Evolutionary conservation across 2,797 vertebrate species (phyloP).

Genomic region (Rachycentron canadum): DNA sequence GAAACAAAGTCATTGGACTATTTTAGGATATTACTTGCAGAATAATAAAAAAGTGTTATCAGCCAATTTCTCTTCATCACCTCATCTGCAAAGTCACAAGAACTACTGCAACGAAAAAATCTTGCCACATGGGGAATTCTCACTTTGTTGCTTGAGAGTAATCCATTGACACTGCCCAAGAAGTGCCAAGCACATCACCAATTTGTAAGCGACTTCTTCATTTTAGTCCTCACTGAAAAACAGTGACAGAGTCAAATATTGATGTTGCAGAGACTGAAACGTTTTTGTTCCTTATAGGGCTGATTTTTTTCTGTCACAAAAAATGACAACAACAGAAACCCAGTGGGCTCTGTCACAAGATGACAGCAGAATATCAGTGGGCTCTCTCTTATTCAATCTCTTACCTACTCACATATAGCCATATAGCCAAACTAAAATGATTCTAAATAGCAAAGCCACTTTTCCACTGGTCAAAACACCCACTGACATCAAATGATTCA

Average conservation of each 20-base stretch:
- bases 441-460: too few relatives aligned
- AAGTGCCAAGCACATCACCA: conserved; percentile 10
- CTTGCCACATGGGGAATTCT: not conserved
- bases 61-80: not conserved
- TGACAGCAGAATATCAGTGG: conserved; percentile 53
- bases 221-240: conserved; percentile 41
- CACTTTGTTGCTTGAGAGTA: conserved; percentile 8
- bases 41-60: not conserved
- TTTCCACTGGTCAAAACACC: too few relatives aligned
- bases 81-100: not conserved
- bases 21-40: not conserved
- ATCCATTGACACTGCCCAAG: conserved; percentile 21
- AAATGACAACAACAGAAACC: too few relatives aligned
- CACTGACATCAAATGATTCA: too few relatives aligned
- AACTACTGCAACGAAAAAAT: not conserved
- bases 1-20: too few relatives aligned
- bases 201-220: conserved; percentile 15
- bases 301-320: conserved; percentile 6
- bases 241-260: conserved; percentile 36
- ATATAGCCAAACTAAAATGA: conserved; percentile 28
- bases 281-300: conserved; percentile 19
- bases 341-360: conserved; percentile 55
- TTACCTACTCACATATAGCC: conserved; percentile 47
- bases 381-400: conserved; percentile 13
- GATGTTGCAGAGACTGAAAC: conserved; percentile 47